Base-by-base conservation (phyloP, 2,113 vertebrate genomes). In the Spermophilus dauricus region DNA sequence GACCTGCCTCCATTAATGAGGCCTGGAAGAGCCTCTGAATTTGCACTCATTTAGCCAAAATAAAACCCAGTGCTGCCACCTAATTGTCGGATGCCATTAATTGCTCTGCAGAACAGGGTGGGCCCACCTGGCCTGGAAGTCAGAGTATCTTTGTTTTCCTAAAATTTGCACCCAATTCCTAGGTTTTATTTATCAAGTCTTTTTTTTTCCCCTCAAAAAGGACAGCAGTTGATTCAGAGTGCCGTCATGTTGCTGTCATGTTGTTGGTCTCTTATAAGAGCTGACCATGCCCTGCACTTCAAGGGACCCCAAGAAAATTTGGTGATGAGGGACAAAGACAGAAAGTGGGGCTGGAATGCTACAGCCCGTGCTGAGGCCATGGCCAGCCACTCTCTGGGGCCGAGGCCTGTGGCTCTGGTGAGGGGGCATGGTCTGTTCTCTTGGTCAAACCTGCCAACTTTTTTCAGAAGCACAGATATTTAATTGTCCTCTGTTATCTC, bases 351-450 rank as follows among this genome's bases (percentile, higher is more conserved):
- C 1, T 0, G 0, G 28, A 30, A 1, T 5, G 56, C 39, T 0
- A 2, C 3, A 0, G 5, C 3, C 20, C 22, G 7, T 0, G 0
- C 14, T 0, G 8, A 3, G 1, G 3, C 51, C 1, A 1, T 0
- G 1, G 17, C 0, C 1, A 10, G 1, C 20, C 12, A 3, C 14
- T 69, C 3, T 63, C 10, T 0, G 0, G 1, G 26, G 81, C 69
- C 75, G 1, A 39, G 26, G 18, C 28, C 26, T 12, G 0, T 0
- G 2, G 51, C 51, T 34, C 24, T 0, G 16, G 0, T 39, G 51
- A 14, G 20, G 12, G 77, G 61, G 18, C 4, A 2, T 5, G 48
- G 11, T 45, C 0, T 0, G 6, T 12, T 73, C 34, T 88, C 48
- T 37, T 48, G 95, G 82, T 39, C 82, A 96, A n/a, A 63, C 39